Conservation (phyloP, 2,113 vertebrate genomes). For the Istiophorus platypterus region DNA sequence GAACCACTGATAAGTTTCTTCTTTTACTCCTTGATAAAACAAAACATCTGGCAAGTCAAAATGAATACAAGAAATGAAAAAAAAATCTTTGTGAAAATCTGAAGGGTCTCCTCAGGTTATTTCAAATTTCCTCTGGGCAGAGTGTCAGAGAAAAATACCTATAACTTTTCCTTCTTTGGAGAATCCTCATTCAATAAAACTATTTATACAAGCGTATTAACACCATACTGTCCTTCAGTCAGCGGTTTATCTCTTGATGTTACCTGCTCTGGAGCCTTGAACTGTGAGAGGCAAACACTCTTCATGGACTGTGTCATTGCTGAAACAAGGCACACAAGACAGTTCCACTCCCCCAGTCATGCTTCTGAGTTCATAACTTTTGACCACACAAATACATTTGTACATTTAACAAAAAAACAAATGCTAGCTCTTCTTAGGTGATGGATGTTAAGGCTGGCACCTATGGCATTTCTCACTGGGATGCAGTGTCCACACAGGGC, state of each 20-base stretch:
- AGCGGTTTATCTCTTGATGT: background rate
- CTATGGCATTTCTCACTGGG: conserved; percentile 27
- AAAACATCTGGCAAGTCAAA: conserved; percentile 8
- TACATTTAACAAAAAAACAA: background rate
- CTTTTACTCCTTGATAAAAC: conserved; percentile 42
- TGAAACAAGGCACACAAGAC: conserved; percentile 67
- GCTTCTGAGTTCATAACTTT: conserved; percentile 73
- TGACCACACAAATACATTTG: conserved; percentile 2
- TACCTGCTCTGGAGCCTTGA: conserved; percentile 44
- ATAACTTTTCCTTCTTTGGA: conserved; percentile 6
- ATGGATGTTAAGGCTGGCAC: background rate
- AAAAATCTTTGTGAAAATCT: background rate
- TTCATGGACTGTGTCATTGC: conserved; percentile 42
- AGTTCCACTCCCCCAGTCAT: conserved; percentile 65
- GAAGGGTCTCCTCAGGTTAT: conserved; percentile 11
- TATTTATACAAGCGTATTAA: conserved; percentile 8
- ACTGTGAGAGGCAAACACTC: conserved; percentile 58
- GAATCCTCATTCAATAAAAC: conserved; percentile 12
- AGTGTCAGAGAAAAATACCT: conserved; percentile 23
- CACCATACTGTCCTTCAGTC: background rate
- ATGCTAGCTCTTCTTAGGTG: background rate
- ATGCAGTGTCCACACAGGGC: conserved; percentile 68
- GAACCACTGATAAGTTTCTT: conserved; percentile 40
- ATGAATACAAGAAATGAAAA: background rate
- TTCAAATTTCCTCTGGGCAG: background rate